Percentiles rank a stretch among this genome's conserved stretches.
Evolutionary conservation across 1,140 invertebrate species (phyloP).

Genomic region (Leptestheria dahalacensis): DNA sequence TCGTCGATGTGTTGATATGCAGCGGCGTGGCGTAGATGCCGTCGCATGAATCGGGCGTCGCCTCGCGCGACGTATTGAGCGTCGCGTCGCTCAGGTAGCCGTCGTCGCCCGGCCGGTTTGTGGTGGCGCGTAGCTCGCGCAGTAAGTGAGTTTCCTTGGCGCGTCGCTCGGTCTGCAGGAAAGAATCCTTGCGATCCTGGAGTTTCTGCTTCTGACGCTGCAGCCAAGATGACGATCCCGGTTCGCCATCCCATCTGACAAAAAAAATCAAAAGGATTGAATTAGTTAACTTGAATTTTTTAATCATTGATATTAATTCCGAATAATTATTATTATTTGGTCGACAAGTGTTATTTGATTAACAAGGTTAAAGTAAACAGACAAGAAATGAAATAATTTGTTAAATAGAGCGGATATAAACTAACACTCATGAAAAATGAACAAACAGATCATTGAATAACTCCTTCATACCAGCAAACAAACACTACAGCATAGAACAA

Average conservation of each 20-base stretch:
- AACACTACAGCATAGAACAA: too few relatives aligned
- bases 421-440: too few relatives aligned
- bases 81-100: conserved; percentile 63
- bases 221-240: conserved; percentile 50
- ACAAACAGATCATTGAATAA: too few relatives aligned
- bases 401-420: too few relatives aligned
- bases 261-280: too few relatives aligned
- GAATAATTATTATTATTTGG: too few relatives aligned
- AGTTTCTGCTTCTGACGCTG: conserved; percentile 62
- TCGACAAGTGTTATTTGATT: too few relatives aligned
- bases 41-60: conserved; percentile 23
- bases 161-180: conserved; percentile 47
- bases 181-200: conserved; percentile 44
- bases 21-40: conserved; percentile 44
- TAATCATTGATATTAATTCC: too few relatives aligned
- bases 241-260: conserved; percentile 18
- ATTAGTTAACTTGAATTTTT: too few relatives aligned
- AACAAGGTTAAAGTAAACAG: too few relatives aligned
- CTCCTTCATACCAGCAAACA: too few relatives aligned
- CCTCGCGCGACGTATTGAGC: conserved; percentile 31
- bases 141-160: conserved; percentile 47
- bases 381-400: too few relatives aligned
- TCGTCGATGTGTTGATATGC: conserved; percentile 39
- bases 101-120: conserved; percentile 37
- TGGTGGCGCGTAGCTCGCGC: conserved; percentile 40